Evolutionary conservation across 92 coral and sea anemone genomes (phyloP).

Genomic region (Zoanthus solanderi): DNA sequence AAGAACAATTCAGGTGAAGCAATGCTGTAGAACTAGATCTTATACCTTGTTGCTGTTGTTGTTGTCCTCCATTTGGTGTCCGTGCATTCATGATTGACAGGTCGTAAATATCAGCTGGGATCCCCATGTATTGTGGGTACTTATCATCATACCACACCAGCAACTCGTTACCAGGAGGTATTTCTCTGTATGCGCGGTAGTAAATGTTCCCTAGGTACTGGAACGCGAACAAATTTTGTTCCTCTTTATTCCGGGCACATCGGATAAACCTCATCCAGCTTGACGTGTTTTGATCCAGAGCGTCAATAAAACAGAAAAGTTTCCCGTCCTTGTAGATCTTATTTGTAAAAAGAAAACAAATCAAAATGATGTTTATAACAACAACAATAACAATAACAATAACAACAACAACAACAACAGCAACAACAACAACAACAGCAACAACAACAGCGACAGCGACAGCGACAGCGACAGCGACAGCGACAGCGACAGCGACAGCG

Average conservation of each 20-base stretch:
- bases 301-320: constrained; percentile 85
- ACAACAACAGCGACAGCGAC: no score
- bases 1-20: not conserved
- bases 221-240: constrained; percentile 90
- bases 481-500: no score
- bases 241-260: constrained; percentile 92
- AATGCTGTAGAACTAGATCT: not conserved
- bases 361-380: not conserved
- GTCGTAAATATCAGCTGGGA: constrained; percentile 69
- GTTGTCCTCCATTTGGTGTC: constrained; percentile 24
- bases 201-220: constrained; percentile 93
- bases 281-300: constrained; percentile 84
- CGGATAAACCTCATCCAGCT: constrained; percentile 99
- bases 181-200: constrained; percentile 86
- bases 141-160: constrained; percentile 94
- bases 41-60: not conserved
- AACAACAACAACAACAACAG: no score
- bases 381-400: no score
- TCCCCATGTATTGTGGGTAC: constrained; percentile 93
- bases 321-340: constrained; percentile 91
- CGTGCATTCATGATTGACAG: constrained; percentile 47
- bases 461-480: no score
- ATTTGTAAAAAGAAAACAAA: not conserved
- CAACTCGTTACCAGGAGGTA: constrained; percentile 84
- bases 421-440: no score